Evolutionary conservation across 2,888 invertebrate genomes (phyloP), one percentile per base, ranked within the genome.

Genomic region (Apamea anceps): DNA sequence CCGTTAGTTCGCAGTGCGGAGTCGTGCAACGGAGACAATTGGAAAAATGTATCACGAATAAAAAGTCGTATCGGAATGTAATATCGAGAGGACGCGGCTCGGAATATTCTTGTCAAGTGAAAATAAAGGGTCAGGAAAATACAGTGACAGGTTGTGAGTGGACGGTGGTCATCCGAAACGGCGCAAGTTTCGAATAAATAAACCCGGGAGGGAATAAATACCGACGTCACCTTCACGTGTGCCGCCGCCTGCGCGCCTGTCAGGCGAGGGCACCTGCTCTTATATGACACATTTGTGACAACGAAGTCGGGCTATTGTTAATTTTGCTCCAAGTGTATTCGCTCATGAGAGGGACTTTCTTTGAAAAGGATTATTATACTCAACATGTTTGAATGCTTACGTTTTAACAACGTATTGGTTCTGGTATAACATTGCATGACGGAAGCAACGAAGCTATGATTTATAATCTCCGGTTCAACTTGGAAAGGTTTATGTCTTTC

Each of bases 21-120:
- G 92, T 93, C 94, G 93, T 93, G 94, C 94, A 93, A 89, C 91
- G 94, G 94, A 95, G 95, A 96, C 96, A 96, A 96, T 96, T 95
- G 96, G 95, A 96, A 96, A 96, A 96, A 96, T 96, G 94, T 96
- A 96, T 96, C 96, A 95, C 94, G 95, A 96, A 95, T 95, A 97
- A 96, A 96, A 96, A 96, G 95, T 96, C 95, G 93, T 94, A 96
- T 95, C 93, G 95, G 94, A 96, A 95, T 96, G 96, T 96, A 96
- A 96, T 96, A 96, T 96, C 95, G 95, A 92, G 94, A 93, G 95
- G 94, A 93, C 95, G 92, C 92, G 91, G 93, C 93, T 92, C 93
- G 93, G 93, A 95, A 96, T 96, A 96, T 96, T 96, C 95, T 95
- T 96, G 96, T 96, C 96, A 96, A 96, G 95, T 95, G 95, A 96